Evolutionary conservation across 2,113 vertebrate species (phyloP), one percentile per base, ranked within the genome.

Genomic region (Heptranchias perlo): DNA sequence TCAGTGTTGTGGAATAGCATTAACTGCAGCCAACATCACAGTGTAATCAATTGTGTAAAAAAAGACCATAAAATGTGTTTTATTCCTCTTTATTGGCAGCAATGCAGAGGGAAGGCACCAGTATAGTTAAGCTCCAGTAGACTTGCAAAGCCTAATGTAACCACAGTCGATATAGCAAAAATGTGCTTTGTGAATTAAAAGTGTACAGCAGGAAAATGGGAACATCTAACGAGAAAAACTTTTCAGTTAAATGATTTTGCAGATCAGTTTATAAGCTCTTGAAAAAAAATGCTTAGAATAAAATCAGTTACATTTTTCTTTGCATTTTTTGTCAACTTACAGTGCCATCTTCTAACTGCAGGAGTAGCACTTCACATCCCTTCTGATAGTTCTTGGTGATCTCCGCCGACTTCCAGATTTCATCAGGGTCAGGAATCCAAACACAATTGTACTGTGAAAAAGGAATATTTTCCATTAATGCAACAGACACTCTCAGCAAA

Each of bases 331-430:
- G 44, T 64, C 69, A 62, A 7, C 98, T 98, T 97, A 99, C 99
- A 96, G 97, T 98, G 96, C 98, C 98, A 97, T 99, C 98, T 97
- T 99, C 99, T 86, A 99, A 97, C 0, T 97, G 97, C 64, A 99
- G 96, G 0, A 96, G 96, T 67, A 99, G 98, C 94, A 97, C 97
- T 87, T 0, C 58, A 93, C 99, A 98, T 44, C 98, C 99, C 65
- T 96, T 76, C 96, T 97, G 98, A 96, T 98, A 99, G 97, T 99
- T 98, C 96, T 96, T 98, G 4, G 97, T 97, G 76, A 99, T 99
- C 97, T 99, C 99, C 3, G 99, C 99, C 25, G 99, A 99, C 96
- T 97, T 98, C 99, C 99, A 99, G 47, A 99, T 98, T 96, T 99
- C 97, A 93, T 99, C 97, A 0, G 97, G 91, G 97, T 99, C 98